Evolutionary conservation across 2,113 vertebrate species (phyloP).

Genomic region (Neolamprologus cancellatus): DNA sequence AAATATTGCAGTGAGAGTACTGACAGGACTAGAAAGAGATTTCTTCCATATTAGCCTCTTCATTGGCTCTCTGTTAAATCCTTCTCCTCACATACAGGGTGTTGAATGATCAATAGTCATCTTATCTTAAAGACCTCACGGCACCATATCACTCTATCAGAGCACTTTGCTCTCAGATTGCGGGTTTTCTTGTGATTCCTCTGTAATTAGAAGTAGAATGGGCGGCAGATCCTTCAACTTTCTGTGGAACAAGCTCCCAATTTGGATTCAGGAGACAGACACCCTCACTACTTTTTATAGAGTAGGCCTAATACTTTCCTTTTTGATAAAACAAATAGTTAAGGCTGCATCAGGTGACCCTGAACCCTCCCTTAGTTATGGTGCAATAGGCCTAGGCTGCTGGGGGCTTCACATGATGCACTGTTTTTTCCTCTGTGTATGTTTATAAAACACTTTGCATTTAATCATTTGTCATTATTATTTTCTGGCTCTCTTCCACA

Average conservation of each 20-base stretch:
- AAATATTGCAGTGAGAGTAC: background rate
- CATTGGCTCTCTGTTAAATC: background rate
- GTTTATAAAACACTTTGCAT: background rate
- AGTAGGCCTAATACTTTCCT: background rate
- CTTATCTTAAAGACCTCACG: background rate
- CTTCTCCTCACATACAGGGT: background rate
- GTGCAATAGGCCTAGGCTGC: background rate
- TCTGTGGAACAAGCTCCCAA: background rate
- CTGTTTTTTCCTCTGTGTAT: background rate
- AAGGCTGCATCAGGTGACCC: background rate
- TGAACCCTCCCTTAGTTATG: background rate
- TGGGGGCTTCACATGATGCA: background rate
- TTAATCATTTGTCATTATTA: background rate
- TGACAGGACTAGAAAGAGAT: background rate
- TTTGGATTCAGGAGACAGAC: background rate
- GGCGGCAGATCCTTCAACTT: accelerated
- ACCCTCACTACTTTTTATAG: background rate
- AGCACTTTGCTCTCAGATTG: background rate
- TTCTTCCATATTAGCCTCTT: background rate
- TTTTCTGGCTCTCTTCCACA: background rate
- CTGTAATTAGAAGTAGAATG: background rate
- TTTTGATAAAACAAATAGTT: background rate
- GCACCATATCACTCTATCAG: background rate
- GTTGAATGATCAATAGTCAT: background rate
- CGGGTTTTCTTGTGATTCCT: accelerated